Evolutionary conservation across 2,797 vertebrate species (phyloP).

Genomic region (Pseudochaenichthys georgianus): DNA sequence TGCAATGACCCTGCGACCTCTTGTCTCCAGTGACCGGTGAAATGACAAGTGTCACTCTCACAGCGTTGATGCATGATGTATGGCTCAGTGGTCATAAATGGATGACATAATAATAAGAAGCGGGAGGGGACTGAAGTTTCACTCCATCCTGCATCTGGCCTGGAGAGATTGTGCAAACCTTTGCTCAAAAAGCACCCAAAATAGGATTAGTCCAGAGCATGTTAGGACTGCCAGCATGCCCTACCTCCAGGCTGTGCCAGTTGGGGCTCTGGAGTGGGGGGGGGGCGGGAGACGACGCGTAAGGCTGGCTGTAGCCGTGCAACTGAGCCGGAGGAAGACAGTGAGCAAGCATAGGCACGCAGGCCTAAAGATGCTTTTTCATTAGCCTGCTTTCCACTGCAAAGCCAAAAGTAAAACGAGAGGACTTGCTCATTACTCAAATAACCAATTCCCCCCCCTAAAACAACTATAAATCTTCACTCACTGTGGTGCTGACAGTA

Average conservation of each 20-base stretch:
- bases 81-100: conserved; percentile 49
- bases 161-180: conserved; percentile 64
- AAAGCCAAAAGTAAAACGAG: conserved; percentile 42
- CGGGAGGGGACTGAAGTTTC: conserved; percentile 44
- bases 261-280: conserved; percentile 44
- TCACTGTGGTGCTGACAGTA: conserved; percentile 10
- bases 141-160: conserved; percentile 49
- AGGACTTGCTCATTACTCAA: conserved; percentile 32
- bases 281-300: conserved; percentile 21
- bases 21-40: conserved; percentile 39
- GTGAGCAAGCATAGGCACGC: conserved; percentile 43
- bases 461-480: conserved; percentile 37
- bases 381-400: conserved; percentile 55
- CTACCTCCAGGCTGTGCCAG: conserved; percentile 70
- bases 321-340: conserved; percentile 44
- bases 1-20: conserved; percentile 13
- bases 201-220: conserved; percentile 63
- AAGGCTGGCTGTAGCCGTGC: conserved; percentile 35
- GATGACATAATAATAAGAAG: conserved; percentile 47
- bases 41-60: conserved; percentile 49
- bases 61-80: conserved; percentile 32
- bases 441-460: conserved; percentile 23
- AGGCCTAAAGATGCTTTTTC: conserved; percentile 64
- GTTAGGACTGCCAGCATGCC: conserved; percentile 61
- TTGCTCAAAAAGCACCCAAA: conserved; percentile 66